phyloP scores from a whole-genome alignment of 2,888 invertebrate species.

The Siphonodentalium dalli region DNA sequence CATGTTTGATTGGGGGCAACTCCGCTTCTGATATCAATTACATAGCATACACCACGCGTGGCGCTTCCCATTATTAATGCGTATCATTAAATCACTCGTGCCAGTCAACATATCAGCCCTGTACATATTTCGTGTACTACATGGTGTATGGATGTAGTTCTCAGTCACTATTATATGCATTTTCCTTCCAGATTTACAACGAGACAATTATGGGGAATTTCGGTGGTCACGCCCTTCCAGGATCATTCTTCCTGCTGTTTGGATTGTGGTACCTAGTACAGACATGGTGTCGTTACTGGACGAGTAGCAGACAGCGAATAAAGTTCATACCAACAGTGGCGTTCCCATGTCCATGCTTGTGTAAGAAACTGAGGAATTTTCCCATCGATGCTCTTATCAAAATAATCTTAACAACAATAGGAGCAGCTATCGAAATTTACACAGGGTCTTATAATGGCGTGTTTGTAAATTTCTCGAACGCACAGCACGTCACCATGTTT shows the following conservation, averaged over 20 bases:
- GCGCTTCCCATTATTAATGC: too few relatives aligned
- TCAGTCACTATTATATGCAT: too few relatives aligned
- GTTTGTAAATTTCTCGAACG: slow-evolving; percentile 64
- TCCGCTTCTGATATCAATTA: too few relatives aligned
- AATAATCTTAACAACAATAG: slow-evolving; percentile 34
- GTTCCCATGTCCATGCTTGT: slow-evolving; percentile 44
- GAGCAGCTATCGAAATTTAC: slow-evolving; percentile 38
- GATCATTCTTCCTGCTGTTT: slow-evolving; percentile 62
- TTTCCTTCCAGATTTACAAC: too few relatives aligned
- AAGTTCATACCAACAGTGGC: slow-evolving; percentile 39
- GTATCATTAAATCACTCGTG: too few relatives aligned
- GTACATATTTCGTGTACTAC: too few relatives aligned
- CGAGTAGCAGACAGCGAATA: slow-evolving; percentile 35
- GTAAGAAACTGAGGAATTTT: slow-evolving; percentile 37
- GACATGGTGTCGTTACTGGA: slow-evolving; percentile 49
- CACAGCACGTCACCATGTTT: slow-evolving; percentile 69
- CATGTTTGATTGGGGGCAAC: too few relatives aligned
- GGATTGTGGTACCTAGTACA: slow-evolving; percentile 56
- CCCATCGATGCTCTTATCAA: slow-evolving; percentile 42
- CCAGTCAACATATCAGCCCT: too few relatives aligned
- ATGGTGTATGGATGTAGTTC: too few relatives aligned
- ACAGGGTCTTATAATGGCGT: slow-evolving; percentile 55
- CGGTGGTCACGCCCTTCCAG: slow-evolving; percentile 67
- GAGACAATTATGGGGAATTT: slow-evolving; percentile 68
- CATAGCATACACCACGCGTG: too few relatives aligned